phyloP scores from a whole-genome alignment of 2,888 invertebrate genomes.

The Chrysodeixis includens region DNA sequence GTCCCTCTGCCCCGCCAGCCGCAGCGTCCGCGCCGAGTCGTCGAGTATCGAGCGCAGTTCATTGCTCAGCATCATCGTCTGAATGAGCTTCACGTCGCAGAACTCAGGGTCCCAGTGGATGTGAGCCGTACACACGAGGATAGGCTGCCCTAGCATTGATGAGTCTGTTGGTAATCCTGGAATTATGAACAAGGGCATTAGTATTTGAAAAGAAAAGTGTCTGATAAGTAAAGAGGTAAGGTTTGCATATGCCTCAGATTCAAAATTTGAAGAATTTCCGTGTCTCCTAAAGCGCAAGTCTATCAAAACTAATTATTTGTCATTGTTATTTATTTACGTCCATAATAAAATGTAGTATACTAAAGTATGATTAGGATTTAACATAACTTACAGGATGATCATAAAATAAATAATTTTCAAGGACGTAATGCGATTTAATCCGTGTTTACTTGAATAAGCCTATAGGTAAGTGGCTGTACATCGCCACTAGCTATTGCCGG shows the following conservation, averaged over 20 bases:
- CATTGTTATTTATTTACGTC: too few relatives aligned
- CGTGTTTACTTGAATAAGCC: conserved; percentile 19
- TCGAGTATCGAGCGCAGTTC: conserved; percentile 96
- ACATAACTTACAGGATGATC: too few relatives aligned
- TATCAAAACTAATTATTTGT: too few relatives aligned
- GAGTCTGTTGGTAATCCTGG: conserved; percentile 93
- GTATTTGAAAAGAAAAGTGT: too few relatives aligned
- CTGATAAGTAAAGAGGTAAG: too few relatives aligned
- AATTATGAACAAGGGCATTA: conserved; percentile 5
- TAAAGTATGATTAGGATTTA: not conserved
- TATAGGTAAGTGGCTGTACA: conserved; percentile 6
- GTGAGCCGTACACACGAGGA: conserved; percentile 99
- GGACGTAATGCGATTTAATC: conserved; percentile 10
- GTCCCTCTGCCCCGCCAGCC: conserved; percentile 92
- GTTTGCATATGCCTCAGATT: too few relatives aligned
- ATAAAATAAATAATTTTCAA: conserved; percentile 14
- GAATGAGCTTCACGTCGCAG: conserved; percentile 99
- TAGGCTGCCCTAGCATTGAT: conserved; percentile 93
- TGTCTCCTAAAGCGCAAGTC: too few relatives aligned
- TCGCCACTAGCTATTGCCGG: conserved; percentile 36
- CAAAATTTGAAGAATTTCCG: too few relatives aligned
- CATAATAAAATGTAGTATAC: too few relatives aligned
- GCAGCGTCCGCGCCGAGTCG: conserved; percentile 94
- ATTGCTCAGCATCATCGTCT: conserved; percentile 99
- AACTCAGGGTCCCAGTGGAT: conserved; percentile 99